Evolutionary conservation across 2,113 vertebrate species (phyloP).

Genomic region (Antigone vipio): DNA sequence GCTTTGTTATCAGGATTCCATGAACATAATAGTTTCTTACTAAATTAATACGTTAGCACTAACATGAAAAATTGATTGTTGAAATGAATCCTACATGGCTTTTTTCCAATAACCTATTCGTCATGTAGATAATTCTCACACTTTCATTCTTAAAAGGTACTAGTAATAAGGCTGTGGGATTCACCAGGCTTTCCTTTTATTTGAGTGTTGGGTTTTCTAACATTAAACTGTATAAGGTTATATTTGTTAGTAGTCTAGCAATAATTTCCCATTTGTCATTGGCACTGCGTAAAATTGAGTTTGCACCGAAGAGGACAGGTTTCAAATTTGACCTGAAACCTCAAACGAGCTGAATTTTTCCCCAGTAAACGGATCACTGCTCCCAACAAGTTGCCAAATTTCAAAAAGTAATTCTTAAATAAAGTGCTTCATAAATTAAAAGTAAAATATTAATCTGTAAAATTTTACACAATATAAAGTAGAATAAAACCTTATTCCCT

Average conservation of each 20-base stretch:
- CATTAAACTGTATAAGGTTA: neutral
- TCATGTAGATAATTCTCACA: neutral
- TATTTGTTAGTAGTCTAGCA: neutral
- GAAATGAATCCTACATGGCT: neutral
- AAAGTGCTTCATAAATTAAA: neutral
- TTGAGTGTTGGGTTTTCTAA: neutral
- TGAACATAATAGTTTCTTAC: rapidly evolving
- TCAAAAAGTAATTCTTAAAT: neutral
- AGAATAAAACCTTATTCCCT: neutral
- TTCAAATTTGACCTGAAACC: neutral
- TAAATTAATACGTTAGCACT: neutral
- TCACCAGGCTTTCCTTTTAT: neutral
- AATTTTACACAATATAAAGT: neutral
- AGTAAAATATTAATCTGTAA: neutral
- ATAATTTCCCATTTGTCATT: neutral
- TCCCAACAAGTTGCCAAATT: neutral
- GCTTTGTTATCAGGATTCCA: neutral
- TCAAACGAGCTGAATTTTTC: neutral
- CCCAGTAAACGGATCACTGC: neutral
- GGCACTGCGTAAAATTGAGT: neutral
- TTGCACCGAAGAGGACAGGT: neutral
- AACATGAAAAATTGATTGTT: neutral
- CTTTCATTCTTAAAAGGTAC: neutral
- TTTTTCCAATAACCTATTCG: neutral
- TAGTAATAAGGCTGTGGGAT: neutral